Percentiles rank a stretch among this genome's conserved stretches.
Conservation (phyloP, 2,888 invertebrate species). For the Trisateles emortualis region DNA sequence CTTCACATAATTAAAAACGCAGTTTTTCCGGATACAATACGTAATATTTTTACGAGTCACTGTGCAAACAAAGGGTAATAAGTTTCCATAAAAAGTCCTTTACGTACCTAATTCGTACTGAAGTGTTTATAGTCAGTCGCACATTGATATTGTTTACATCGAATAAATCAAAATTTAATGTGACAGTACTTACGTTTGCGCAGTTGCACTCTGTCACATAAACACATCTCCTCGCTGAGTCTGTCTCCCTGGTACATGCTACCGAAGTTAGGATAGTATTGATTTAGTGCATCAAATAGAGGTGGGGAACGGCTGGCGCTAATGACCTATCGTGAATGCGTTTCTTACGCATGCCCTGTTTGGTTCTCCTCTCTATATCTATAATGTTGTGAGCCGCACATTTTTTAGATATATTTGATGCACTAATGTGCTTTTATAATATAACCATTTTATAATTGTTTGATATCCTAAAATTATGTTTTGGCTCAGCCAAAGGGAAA, state of each 20-base stretch:
- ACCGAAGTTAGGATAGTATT: constrained; percentile 2
- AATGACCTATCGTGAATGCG: constrained; percentile 2
- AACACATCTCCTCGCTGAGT: background rate
- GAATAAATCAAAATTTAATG: constrained; percentile 10
- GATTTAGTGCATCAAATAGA: constrained; percentile 3
- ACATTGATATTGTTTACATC: constrained; percentile 1
- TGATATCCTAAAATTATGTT: no score
- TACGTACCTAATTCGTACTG: background rate
- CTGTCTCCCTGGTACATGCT: constrained; percentile 18
- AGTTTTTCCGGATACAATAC: no score
- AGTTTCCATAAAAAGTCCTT: background rate
- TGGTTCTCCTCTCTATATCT: constrained; percentile 1
- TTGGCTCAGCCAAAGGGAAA: no score
- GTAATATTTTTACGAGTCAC: no score
- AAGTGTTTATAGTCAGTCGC: background rate
- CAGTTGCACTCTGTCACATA: constrained; percentile 10
- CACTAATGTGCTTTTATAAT: background rate
- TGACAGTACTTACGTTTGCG: constrained; percentile 19
- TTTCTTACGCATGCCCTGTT: constrained; percentile 18
- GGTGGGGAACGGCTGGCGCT: background rate
- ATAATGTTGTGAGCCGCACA: background rate
- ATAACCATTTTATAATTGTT: no score
- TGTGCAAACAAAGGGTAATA: background rate
- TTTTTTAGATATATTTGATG: background rate
- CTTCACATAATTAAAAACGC: no score